Evolutionary conservation across 2,888 invertebrate species (phyloP).

Genomic region (Didymodactylos carnosus): DNA sequence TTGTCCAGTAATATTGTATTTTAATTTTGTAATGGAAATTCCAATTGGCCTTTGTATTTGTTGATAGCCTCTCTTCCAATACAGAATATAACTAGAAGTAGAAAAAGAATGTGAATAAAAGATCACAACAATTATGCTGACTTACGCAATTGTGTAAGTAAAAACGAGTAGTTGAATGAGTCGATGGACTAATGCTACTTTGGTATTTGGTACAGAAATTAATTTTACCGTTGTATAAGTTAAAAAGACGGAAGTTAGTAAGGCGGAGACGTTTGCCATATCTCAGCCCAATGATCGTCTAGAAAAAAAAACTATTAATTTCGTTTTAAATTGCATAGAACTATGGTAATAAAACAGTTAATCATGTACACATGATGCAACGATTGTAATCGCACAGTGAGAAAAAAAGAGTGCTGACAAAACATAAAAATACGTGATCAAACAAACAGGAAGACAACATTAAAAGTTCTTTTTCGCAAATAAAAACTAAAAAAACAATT

Average conservation of each 20-base stretch:
- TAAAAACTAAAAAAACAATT: no score
- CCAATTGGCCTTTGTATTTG: slow-evolving; percentile 32
- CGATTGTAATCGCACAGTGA: no score
- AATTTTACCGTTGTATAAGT: neutral
- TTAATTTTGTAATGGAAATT: slow-evolving; percentile 32
- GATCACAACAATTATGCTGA: neutral
- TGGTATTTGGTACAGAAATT: neutral
- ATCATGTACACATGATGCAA: no score
- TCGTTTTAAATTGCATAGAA: no score
- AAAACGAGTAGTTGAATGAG: neutral
- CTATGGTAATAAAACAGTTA: no score
- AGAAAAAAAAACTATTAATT: no score
- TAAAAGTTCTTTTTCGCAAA: no score
- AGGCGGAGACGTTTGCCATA: no score
- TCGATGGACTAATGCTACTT: neutral
- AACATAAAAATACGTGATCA: no score
- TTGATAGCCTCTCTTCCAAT: slow-evolving; percentile 38
- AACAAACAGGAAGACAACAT: no score
- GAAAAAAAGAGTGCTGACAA: no score
- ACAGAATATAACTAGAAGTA: neutral
- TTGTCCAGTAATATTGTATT: slow-evolving; percentile 15
- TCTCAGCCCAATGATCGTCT: no score
- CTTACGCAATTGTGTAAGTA: neutral
- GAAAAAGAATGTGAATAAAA: neutral
- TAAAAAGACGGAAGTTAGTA: neutral